Evolutionary conservation across 2,888 invertebrate genomes (phyloP).

Genomic region (Drosophila setosimentum): DNA sequence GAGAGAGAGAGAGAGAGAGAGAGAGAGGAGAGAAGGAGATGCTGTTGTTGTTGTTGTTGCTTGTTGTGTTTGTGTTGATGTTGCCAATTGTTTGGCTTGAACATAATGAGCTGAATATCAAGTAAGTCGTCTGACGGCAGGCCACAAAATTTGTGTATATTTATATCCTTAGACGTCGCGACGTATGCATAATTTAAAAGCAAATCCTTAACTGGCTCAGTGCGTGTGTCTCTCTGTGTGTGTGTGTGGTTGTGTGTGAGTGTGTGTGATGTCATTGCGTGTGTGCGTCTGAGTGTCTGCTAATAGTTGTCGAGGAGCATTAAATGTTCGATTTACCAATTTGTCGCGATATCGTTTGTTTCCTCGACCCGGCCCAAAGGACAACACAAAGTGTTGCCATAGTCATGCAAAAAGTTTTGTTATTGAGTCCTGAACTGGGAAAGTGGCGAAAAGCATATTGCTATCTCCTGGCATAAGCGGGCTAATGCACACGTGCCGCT

Average conservation of each 20-base stretch:
- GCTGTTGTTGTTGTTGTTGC: conserved; percentile 15
- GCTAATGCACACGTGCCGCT: conserved; percentile 52
- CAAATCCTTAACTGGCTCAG: conserved; percentile 48
- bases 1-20: too few relatives aligned
- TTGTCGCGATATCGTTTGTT: conserved; percentile 41
- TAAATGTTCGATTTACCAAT: conserved; percentile 57
- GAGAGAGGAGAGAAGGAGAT: too few relatives aligned
- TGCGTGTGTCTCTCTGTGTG: neutral
- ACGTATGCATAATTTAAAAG: conserved; percentile 72
- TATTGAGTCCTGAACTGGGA: neutral
- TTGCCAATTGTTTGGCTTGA: conserved; percentile 67
- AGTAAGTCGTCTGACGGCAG: conserved; percentile 56
- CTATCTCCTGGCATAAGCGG: neutral
- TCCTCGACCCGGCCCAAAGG: conserved; percentile 26
- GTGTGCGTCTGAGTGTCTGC: conserved; percentile 28
- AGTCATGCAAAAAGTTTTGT: conserved; percentile 4
- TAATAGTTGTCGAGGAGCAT: conserved; percentile 31
- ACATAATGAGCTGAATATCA: conserved; percentile 79
- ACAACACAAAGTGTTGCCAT: conserved; percentile 16
- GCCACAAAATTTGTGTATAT: conserved; percentile 63
- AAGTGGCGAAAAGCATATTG: neutral
- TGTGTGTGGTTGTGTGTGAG: conserved; percentile 3
- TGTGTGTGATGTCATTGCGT: conserved; percentile 12
- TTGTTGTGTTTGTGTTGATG: conserved; percentile 41
- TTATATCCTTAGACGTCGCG: conserved; percentile 42